Conservation (phyloP, 1,140 invertebrate genomes). For the Belonocnema kinseyi region DNA sequence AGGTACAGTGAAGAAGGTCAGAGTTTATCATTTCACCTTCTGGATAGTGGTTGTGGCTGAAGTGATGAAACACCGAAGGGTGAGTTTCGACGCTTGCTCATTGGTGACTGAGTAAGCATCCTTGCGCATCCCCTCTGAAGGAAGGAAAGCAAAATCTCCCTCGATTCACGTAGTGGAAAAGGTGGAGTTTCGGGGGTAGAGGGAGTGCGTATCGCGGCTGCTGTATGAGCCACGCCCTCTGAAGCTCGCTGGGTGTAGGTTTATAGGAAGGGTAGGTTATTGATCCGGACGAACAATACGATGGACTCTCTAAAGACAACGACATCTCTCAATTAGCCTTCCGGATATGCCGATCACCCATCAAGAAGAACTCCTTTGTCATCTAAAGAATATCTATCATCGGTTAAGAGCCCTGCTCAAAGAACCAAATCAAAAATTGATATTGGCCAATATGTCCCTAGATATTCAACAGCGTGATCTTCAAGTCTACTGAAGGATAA, state of each 20-base stretch:
- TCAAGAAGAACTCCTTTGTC: not conserved
- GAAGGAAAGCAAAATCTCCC: slow-evolving; percentile 59
- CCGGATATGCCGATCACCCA: slow-evolving; percentile 12
- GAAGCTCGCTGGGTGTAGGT: slow-evolving; percentile 67
- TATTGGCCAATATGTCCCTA: not conserved
- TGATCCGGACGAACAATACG: slow-evolving; percentile 73
- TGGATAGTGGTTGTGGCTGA: not conserved
- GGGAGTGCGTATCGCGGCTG: slow-evolving; percentile 68
- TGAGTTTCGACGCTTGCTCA: slow-evolving; percentile 39
- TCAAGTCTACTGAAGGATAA: not conserved
- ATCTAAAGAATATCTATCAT: not conserved
- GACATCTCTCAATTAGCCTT: slow-evolving; percentile 70
- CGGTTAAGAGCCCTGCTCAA: no score
- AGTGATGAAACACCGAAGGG: not conserved
- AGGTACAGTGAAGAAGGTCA: no score
- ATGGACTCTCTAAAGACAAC: slow-evolving; percentile 70
- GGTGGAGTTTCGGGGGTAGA: slow-evolving; percentile 58
- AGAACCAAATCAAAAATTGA: not conserved
- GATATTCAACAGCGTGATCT: not conserved
- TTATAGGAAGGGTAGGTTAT: slow-evolving; percentile 73
- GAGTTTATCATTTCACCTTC: no score
- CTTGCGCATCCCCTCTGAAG: slow-evolving; percentile 30
- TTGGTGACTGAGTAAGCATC: not conserved
- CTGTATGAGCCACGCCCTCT: slow-evolving; percentile 74
- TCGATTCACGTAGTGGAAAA: slow-evolving; percentile 52